Percentiles rank a stretch among this genome's conserved stretches.
These are phyloP conservation scores for Liodrosophila aerea DNA, from an alignment of 2,888 invertebrate species.

Conservation along the genomic window DNA sequence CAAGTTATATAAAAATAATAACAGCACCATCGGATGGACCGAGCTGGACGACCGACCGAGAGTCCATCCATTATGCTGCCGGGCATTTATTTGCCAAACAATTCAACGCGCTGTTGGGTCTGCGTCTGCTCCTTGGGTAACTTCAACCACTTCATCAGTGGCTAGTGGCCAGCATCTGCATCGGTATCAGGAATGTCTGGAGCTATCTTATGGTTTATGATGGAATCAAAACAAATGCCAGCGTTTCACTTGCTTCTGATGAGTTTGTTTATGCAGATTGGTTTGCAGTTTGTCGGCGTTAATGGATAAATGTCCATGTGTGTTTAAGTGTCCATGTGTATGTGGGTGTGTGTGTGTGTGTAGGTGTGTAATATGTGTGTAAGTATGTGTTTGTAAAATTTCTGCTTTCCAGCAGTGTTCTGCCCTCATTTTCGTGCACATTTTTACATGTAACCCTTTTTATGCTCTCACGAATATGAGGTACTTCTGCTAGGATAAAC, in stretches of 20 bases:
- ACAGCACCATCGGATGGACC: constrained; percentile 32
- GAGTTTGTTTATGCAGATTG: constrained; percentile 78
- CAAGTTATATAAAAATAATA: constrained; percentile 79
- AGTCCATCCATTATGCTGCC: constrained; percentile 79
- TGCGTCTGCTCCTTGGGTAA: constrained; percentile 61
- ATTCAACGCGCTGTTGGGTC: constrained; percentile 60
- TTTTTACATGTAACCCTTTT: constrained; percentile 62
- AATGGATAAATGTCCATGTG: constrained; percentile 66
- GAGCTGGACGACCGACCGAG: constrained; percentile 21
- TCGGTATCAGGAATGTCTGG: constrained; percentile 41
- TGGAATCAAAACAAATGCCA: constrained; percentile 75
- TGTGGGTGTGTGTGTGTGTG: constrained; percentile 8
- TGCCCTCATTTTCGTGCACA: constrained; percentile 46
- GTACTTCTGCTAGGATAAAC: not conserved
- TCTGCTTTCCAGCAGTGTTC: constrained; percentile 10
- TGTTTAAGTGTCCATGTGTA: constrained; percentile 11
- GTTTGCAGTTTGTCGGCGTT: constrained; percentile 73
- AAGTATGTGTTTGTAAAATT: constrained; percentile 23
- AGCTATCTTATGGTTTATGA: constrained; percentile 77
- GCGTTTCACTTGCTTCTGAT: constrained; percentile 56
- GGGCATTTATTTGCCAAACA: constrained; percentile 80
- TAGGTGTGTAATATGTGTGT: constrained; percentile 5
- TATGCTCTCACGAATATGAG: not conserved
- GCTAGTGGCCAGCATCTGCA: constrained; percentile 9
- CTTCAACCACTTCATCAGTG: constrained; percentile 74